phyloP scores from a whole-genome alignment of 2,888 invertebrate species.

The Entomobrya proxima region DNA sequence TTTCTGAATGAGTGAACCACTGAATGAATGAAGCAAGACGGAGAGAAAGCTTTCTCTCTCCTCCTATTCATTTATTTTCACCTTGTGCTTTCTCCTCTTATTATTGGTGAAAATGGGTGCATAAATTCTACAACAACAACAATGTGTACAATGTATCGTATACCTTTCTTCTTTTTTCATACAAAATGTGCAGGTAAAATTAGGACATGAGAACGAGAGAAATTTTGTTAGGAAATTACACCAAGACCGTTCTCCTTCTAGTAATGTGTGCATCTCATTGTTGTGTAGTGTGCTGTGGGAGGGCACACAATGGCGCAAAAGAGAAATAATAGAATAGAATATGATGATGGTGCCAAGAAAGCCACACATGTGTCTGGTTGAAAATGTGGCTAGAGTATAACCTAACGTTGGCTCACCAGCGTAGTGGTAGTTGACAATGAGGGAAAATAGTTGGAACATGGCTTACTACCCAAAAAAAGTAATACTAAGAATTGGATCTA shows the following conservation, averaged over 20 bases:
- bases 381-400: slow-evolving; percentile 29
- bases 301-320: neutral
- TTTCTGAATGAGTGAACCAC: slow-evolving; percentile 43
- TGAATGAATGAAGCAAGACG: neutral
- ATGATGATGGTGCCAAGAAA: slow-evolving; percentile 31
- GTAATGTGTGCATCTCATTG: too few species aligned
- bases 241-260: too few species aligned
- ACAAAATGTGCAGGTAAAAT: neutral
- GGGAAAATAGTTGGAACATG: neutral
- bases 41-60: slow-evolving; percentile 17
- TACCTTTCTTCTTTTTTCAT: neutral
- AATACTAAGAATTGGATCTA: neutral
- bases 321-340: slow-evolving; percentile 11
- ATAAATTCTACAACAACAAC: neutral
- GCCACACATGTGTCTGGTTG: slow-evolving; percentile 22
- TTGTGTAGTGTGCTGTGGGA: neutral
- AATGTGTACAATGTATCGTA: too few species aligned
- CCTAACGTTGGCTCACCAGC: too few species aligned
- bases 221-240: neutral
- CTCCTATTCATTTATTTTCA: slow-evolving; percentile 19
- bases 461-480: too few species aligned
- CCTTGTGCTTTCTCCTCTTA: neutral
- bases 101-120: neutral
- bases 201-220: neutral
- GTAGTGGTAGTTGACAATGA: slow-evolving; percentile 18